Base-by-base conservation (phyloP, 1,140 invertebrate genomes). In the Rhyzopertha dominica region DNA sequence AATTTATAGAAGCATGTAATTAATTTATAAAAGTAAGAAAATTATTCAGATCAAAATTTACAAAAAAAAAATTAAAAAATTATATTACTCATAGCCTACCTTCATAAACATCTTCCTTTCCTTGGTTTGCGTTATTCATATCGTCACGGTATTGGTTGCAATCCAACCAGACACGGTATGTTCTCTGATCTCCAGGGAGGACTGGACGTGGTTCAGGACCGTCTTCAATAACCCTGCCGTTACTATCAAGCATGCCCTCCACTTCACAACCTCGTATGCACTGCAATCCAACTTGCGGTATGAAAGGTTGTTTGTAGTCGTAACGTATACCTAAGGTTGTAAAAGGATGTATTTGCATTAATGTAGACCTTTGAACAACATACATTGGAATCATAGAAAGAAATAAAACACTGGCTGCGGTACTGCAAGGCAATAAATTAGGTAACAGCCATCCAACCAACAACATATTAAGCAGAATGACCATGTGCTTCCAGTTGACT, bases 211-310 rank as follows among this genome's bases (percentile, higher is more conserved):
- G 92, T 53, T 96, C 92, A 0, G 92, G 87, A 0, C 89, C 92
- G 70, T 99, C 96, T 69, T 99, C 96, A 41, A 99, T 95, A 1
- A 99, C 87, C 51, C 93, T 79, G 0, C 96, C 96, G 52, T 90
- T 88, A 13, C 84, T 83, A 67, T 98, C 95, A n/a, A 99, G 68
- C 89, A 99, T 93, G 10, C 96, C 96, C 71, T 99, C 95, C 16
- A 99, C 84, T 72, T 99, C 97, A 73, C 97, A 99, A 0, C 97
- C 97, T 25, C 97, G 75, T 0, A 99, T 92, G 63, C 84, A 90
- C 1, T 81, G 79, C 31, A 99, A 73, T 1, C 95, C 93, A 24
- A 95, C 89, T 76, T 96, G 90, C 1, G 87, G 81, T 30, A 92
- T 76, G 64, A 97, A 95, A 5, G 89, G 83, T 30, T 85, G 71